Conservation (phyloP, 2,113 vertebrate genomes). For the Indri indri region DNA sequence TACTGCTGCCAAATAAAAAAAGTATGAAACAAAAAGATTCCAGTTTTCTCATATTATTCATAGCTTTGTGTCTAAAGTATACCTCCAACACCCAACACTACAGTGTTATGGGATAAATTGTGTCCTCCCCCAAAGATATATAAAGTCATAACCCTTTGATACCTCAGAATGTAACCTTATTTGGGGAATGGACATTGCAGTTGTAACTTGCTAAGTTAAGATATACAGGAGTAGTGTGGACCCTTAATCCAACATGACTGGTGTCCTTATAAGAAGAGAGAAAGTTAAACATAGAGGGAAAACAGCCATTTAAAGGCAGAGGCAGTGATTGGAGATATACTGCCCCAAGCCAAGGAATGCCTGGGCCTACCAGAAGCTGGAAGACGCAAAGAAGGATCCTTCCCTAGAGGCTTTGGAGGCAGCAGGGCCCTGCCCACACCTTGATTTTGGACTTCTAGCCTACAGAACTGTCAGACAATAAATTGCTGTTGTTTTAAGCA, state of each 20-base stretch:
- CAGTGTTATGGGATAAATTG: neutral
- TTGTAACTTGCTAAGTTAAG: neutral
- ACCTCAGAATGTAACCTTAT: neutral
- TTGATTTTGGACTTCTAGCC: neutral
- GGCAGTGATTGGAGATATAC: neutral
- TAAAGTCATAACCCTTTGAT: neutral
- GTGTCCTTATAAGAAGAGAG: neutral
- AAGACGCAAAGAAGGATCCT: neutral
- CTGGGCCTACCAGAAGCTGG: too few relatives aligned
- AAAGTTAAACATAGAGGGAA: neutral
- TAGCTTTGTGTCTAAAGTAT: neutral
- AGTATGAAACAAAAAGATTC: neutral
- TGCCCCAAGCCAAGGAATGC: neutral
- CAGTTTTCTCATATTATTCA: neutral
- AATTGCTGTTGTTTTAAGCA: neutral
- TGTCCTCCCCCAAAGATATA: neutral
- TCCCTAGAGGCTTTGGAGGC: neutral
- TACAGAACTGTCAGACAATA: neutral
- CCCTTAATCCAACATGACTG: neutral
- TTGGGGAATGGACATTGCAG: neutral
- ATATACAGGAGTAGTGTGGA: neutral
- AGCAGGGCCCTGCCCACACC: neutral
- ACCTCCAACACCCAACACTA: neutral
- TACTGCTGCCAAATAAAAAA: neutral
- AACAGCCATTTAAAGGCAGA: neutral